Conservation (phyloP, 2,797 vertebrate genomes). For the Gymnopithys bicolor region DNA sequence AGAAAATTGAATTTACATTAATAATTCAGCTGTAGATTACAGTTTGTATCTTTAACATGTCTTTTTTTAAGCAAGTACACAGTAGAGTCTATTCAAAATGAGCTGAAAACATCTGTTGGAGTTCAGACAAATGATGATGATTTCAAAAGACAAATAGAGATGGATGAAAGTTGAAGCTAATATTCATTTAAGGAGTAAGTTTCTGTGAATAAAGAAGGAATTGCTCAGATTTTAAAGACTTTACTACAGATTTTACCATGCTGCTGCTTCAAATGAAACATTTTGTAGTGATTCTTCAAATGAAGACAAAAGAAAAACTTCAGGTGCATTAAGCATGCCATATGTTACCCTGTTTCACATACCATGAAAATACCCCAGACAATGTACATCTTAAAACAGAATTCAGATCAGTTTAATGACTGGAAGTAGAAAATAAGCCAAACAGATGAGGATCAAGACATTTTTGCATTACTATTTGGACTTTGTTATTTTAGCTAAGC, state of each 20-base stretch:
- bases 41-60: neutral
- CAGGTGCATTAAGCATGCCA: neutral
- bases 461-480: neutral
- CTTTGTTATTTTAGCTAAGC: neutral
- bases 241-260: neutral
- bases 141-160: neutral
- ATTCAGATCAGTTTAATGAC: neutral
- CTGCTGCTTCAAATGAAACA: neutral
- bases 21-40: neutral
- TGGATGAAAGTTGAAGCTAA: neutral
- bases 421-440: neutral
- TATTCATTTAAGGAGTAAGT: neutral
- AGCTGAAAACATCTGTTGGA: neutral
- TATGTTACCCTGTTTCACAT: neutral
- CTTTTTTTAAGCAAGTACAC: neutral
- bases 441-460: neutral
- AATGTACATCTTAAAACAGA: neutral
- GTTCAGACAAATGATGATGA: neutral
- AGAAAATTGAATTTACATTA: neutral
- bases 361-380: neutral
- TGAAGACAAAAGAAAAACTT: slow-evolving; percentile 10
- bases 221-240: neutral
- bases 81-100: neutral
- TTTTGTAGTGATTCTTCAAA: neutral
- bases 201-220: neutral